A percentile compares a stretch with the other conserved stretches of the same genome.
These are phyloP conservation scores for Phalanger gymnotis DNA, from an alignment of 2,797 vertebrate genomes.

Conservation along the genomic window DNA sequence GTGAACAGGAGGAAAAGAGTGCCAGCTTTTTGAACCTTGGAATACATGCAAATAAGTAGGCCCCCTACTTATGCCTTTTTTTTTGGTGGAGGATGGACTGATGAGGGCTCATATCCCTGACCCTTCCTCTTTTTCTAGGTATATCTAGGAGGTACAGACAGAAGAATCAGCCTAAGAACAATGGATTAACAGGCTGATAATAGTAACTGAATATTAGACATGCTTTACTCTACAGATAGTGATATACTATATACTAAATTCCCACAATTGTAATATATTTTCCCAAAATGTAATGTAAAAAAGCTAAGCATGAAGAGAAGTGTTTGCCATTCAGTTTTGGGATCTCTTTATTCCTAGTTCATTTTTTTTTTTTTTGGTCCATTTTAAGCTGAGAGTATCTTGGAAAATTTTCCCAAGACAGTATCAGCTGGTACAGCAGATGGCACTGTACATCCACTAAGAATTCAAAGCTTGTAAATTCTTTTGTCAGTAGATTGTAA, in stretches of 20 bases:
- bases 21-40: neutral
- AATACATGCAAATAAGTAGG: neutral
- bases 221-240: neutral
- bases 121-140: neutral
- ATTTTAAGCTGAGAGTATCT: neutral
- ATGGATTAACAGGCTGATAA: neutral
- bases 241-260: neutral
- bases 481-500: conserved; percentile 15
- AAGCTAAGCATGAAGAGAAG: neutral
- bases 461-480: neutral
- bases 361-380: neutral
- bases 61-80: neutral
- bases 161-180: neutral
- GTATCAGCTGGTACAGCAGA: conserved; percentile 77
- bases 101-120: neutral
- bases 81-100: neutral
- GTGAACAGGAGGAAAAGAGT: neutral
- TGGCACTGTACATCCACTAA: conserved; percentile 68
- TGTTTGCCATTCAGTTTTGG: neutral
- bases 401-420: neutral
- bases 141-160: neutral
- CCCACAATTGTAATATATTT: neutral
- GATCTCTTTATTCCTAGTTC: neutral
- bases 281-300: neutral
- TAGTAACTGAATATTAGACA: neutral